A percentile compares a stretch with the other conserved stretches of the same genome.
These are phyloP conservation scores for Lonchura striata DNA, from an alignment of 2,113 vertebrate genomes.

Conservation along the genomic window DNA sequence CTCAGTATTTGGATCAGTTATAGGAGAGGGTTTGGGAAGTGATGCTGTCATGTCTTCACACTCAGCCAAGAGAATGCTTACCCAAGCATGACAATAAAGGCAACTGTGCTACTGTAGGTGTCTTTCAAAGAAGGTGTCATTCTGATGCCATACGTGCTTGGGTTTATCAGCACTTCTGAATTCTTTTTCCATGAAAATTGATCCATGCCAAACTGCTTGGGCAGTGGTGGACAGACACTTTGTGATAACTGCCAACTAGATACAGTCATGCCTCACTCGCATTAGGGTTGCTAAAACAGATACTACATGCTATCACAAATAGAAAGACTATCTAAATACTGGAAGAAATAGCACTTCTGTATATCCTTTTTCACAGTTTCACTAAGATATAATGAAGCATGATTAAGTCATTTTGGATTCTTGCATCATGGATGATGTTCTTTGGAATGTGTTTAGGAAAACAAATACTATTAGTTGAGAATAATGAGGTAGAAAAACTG, in stretches of 20 bases:
- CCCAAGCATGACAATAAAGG: neutral
- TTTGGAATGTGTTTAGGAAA: neutral
- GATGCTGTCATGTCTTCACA: neutral
- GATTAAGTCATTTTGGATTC: neutral
- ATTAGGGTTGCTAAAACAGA: neutral
- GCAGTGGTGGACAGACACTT: neutral
- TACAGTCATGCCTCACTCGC: neutral
- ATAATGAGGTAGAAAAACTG: slow-evolving; percentile 29
- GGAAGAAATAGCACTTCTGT: neutral
- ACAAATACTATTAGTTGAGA: neutral
- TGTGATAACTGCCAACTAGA: neutral
- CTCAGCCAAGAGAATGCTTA: neutral
- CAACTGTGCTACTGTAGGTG: neutral
- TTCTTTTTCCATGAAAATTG: neutral
- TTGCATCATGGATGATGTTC: neutral
- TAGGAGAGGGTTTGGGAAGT: neutral
- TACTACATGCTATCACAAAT: fast-evolving
- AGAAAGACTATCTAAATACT: neutral
- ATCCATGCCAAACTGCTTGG: neutral
- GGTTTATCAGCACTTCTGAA: neutral
- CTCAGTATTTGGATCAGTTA: neutral
- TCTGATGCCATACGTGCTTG: neutral
- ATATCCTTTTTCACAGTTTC: neutral
- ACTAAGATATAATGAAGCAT: neutral
- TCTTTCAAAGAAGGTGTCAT: neutral